Percentiles rank a stretch among this genome's conserved stretches.
Evolutionary conservation across 2,797 vertebrate species (phyloP).

Genomic region (Thunnus albacares): DNA sequence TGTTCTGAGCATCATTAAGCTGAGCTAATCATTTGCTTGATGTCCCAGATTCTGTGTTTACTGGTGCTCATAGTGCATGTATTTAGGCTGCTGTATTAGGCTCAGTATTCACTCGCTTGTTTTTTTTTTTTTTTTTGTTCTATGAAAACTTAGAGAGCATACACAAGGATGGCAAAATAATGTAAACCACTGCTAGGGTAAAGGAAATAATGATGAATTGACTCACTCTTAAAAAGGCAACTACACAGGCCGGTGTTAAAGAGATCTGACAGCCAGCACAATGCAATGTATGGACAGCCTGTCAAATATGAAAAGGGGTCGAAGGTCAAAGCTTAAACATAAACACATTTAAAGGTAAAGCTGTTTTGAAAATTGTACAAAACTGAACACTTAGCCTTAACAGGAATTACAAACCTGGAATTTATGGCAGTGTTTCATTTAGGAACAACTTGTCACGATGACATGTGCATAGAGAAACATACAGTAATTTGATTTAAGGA

Average conservation of each 20-base stretch:
- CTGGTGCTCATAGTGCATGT: constrained; percentile 14
- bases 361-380: not conserved
- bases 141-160: not conserved
- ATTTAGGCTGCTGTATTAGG: constrained; percentile 13
- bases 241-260: not conserved
- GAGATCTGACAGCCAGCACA: not conserved
- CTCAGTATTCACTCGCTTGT: not conserved
- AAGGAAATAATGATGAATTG: constrained; percentile 1
- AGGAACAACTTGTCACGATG: too few relatives aligned
- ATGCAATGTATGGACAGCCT: not conserved
- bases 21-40: constrained; percentile 62
- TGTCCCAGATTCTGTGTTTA: constrained; percentile 61
- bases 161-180: not conserved
- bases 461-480: too few relatives aligned
- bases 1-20: constrained; percentile 38
- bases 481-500: too few relatives aligned
- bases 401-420: not conserved
- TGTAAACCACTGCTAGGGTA: not conserved
- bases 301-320: not conserved
- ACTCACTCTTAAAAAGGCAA: not conserved
- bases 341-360: not conserved
- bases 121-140: too few relatives aligned
- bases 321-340: not conserved
- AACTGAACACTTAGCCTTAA: not conserved
- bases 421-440: not conserved